Evolutionary conservation across 2,797 vertebrate genomes (phyloP), one percentile per base, ranked within the genome.

Genomic region (Hipposideros larvatus): DNA sequence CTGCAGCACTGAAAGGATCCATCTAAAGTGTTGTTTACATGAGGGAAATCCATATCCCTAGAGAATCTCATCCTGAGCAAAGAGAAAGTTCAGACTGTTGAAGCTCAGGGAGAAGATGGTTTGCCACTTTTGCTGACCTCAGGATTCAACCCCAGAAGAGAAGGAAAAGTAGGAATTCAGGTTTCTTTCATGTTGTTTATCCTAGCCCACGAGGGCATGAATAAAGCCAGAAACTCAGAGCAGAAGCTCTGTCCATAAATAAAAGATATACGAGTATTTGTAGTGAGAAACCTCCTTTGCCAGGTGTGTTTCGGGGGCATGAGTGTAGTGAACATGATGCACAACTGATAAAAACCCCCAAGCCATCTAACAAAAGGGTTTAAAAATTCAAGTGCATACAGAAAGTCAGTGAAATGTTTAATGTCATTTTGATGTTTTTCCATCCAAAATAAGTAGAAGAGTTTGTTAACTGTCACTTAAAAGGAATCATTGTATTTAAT

Each of bases 401-500:
- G 14, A 84, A 97, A 97, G 41, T 80, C 61, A 3, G 13, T n/a
- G 22, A 90, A 90, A 88, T 19, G 4, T 82, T 31, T 83, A 92
- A 87, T 86, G 26, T 10, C 87, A 28, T 73, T 95, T 97, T 92
- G 87, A 87, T 61, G 26, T 93, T 79, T 91, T 91, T 87, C 63
- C 18, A 66, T 43, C n/a, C 79, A 95, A 95, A 75, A 57, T 84
- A 21, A 79, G 5, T 75, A 46, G 55, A 80, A 68, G 53, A 37
- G 22, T 59, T 96, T 94, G 95, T 82, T 78, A 73, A 78, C 89
- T 91, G 43, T 89, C 83, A 77, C 86, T 96, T 94, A 71, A 91
- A 94, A 80, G 16, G 22, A 10, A 83, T 94, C 80, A 80, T 85
- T 90, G 80, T 16, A 92, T 77, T 91, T 95, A 90, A 66, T 87